Evolutionary conservation across 2,797 vertebrate genomes (phyloP).

Genomic region (Pantherophis vulpinus): DNA sequence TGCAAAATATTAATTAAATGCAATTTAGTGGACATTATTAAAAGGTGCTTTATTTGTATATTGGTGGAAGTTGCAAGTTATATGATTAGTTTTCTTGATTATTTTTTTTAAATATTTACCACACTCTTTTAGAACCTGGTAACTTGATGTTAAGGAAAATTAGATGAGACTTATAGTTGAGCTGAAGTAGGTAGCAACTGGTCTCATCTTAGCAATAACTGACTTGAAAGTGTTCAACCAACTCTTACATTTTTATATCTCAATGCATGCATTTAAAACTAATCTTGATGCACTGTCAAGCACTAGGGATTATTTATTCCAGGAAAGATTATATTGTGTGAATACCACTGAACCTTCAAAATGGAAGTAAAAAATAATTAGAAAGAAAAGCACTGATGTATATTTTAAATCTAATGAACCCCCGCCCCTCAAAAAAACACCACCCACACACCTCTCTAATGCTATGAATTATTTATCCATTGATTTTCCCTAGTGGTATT

Average conservation of each 20-base stretch:
- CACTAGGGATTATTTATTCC: neutral
- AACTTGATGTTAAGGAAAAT: neutral
- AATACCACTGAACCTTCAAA: neutral
- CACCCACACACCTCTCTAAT: neutral
- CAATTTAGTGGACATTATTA: neutral
- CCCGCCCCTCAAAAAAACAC: neutral
- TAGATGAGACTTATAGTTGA: neutral
- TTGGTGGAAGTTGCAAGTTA: neutral
- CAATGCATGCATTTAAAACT: neutral
- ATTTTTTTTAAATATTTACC: neutral
- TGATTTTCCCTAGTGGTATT: constrained; percentile 70
- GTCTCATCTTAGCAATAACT: neutral
- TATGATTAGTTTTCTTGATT: neutral
- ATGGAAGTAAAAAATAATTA: neutral
- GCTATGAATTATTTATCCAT: neutral
- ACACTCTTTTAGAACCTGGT: neutral
- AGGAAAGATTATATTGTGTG: neutral
- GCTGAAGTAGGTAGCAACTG: neutral
- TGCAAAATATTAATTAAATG: neutral
- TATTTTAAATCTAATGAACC: neutral
- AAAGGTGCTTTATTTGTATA: neutral
- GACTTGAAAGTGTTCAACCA: neutral
- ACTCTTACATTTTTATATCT: neutral
- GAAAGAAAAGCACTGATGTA: neutral
- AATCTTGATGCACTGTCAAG: neutral